Percentiles rank a stretch among this genome's conserved stretches.
Conservation (phyloP, 2,797 vertebrate species). For the Acipenser oxyrinchus region DNA sequence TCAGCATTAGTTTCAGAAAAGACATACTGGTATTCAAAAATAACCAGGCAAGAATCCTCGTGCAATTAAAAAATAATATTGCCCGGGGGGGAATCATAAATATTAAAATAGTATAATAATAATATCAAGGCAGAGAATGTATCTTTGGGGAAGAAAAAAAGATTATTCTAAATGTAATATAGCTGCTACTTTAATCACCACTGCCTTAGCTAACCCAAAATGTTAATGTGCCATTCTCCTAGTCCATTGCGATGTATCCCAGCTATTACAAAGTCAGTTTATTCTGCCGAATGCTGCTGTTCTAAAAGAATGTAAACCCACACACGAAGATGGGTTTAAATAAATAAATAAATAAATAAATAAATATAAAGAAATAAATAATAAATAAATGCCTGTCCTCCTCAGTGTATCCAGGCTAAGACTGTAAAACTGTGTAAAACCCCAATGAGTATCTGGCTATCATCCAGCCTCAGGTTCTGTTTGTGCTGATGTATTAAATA, state of each 20-base stretch:
- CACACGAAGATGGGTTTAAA: too few species aligned
- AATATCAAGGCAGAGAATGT: conserved; percentile 26
- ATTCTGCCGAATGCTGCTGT: too few species aligned
- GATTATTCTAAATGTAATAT: conserved; percentile 20
- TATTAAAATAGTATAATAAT: conserved; percentile 30
- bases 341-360: too few species aligned
- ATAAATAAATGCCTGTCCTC: too few species aligned
- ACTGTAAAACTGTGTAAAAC: background rate
- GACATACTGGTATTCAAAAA: too few species aligned
- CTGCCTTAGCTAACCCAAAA: conserved; percentile 33
- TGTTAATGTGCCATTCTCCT: conserved; percentile 31
- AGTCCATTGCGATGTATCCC: conserved; percentile 26
- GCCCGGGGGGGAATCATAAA: conserved; percentile 28
- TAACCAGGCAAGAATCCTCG: background rate
- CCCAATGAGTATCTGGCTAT: background rate
- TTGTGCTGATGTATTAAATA: background rate
- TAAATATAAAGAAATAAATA: too few species aligned
- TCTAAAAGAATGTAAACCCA: too few species aligned
- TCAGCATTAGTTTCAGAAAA: too few species aligned
- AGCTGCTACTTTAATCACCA: conserved; percentile 37
- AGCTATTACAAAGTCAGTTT: conserved; percentile 9
- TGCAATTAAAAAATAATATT: conserved; percentile 40
- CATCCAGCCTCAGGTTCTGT: background rate
- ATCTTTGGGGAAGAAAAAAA: conserved; percentile 14
- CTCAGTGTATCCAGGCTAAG: background rate